Conservation (phyloP, 2,113 vertebrate species). For the Odobenus rosmarus region DNA sequence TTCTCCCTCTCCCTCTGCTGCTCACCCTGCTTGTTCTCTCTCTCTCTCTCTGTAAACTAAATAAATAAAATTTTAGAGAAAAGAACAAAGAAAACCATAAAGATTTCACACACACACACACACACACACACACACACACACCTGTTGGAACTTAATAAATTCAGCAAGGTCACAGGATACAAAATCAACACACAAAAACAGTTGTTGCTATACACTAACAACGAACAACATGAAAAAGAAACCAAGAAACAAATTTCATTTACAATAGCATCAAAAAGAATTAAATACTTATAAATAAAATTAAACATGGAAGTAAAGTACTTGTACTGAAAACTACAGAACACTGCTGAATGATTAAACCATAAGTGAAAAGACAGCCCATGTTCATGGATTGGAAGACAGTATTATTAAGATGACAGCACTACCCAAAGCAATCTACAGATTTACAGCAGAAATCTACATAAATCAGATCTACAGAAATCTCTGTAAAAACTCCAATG, state of each 20-base stretch:
- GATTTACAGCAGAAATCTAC: neutral
- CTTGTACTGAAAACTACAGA: neutral
- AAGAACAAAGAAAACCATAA: neutral
- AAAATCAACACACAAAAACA: neutral
- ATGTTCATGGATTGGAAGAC: neutral
- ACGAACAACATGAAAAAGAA: neutral
- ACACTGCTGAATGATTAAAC: neutral
- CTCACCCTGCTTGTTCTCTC: too few relatives aligned
- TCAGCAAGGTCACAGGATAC: neutral
- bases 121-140: neutral
- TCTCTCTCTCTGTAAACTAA: too few relatives aligned
- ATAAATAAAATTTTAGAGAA: too few relatives aligned
- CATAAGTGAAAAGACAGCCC: neutral
- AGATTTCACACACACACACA: neutral
- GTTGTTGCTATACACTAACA: neutral
- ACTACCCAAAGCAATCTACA: neutral
- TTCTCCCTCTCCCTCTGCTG: too few relatives aligned
- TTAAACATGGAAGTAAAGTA: neutral
- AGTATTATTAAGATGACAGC: neutral
- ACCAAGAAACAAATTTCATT: neutral
- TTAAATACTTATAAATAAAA: neutral
- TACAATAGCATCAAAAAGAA: neutral
- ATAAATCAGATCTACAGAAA: neutral
- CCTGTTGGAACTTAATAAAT: neutral
- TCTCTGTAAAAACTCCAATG: neutral